These are phyloP conservation scores for Galago senegalensis DNA, from an alignment of 2,797 vertebrate species.

Conservation along the genomic window DNA sequence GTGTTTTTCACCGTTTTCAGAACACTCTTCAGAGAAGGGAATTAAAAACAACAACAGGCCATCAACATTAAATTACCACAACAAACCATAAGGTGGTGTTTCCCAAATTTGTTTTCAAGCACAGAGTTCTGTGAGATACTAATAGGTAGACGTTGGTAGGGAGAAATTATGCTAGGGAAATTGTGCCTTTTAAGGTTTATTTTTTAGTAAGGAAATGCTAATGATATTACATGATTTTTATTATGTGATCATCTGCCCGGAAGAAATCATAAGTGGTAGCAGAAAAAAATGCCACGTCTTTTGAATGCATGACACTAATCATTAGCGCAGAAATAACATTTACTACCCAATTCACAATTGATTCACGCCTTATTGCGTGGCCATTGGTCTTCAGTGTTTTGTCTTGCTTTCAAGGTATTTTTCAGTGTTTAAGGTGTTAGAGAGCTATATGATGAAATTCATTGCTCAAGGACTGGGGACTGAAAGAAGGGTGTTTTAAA, in stretches of 20 bases:
- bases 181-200: conserved; percentile 34
- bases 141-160: background rate
- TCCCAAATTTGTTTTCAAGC: conserved; percentile 46
- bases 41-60: background rate
- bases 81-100: conserved; percentile 13
- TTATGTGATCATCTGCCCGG: background rate
- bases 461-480: background rate
- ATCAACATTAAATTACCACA: conserved; percentile 16
- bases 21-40: conserved; percentile 13
- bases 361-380: background rate
- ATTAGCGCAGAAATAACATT: background rate
- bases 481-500: conserved; percentile 49
- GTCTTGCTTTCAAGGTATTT: conserved; percentile 46
- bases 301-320: background rate
- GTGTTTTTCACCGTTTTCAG: conserved; percentile 60
- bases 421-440: conserved; percentile 51
- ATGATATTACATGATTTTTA: conserved; percentile 28
- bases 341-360: conserved; percentile 6
- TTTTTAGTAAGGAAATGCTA: conserved; percentile 13
- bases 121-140: conserved; percentile 17
- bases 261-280: background rate
- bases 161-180: background rate
- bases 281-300: conserved; percentile 29
- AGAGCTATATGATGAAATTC: background rate
- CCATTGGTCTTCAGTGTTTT: background rate